phyloP scores from a whole-genome alignment of 2,113 vertebrate species.

The Arizona elegans region DNA sequence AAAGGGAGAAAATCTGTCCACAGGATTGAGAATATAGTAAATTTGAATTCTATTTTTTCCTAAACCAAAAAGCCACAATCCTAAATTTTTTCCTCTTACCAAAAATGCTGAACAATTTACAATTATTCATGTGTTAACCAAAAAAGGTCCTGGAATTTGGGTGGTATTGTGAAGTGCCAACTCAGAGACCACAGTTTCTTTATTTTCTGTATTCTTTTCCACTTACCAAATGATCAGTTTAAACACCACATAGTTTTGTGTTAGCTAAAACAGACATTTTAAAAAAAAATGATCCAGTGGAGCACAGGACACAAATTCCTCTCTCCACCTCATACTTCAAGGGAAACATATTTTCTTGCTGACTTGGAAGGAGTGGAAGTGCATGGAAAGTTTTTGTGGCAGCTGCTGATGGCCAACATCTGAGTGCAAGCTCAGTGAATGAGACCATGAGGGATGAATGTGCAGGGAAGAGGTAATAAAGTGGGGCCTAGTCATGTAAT shows the following conservation, averaged over 20 bases:
- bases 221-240: not conserved
- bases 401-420: constrained; percentile 59
- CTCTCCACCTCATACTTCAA: constrained; percentile 25
- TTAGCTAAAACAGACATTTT: not conserved
- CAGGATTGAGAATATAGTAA: not conserved
- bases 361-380: not conserved
- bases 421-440: constrained; percentile 60
- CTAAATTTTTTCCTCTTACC: not conserved
- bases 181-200: not conserved
- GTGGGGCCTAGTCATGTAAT: constrained; percentile 71
- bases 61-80: not conserved
- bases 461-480: constrained; percentile 72
- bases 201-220: not conserved
- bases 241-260: not conserved
- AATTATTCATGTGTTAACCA: not conserved
- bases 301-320: not conserved
- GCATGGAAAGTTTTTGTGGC: constrained; percentile 42
- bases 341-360: constrained; percentile 18
- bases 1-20: not conserved
- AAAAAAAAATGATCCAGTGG: not conserved
- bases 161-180: not conserved
- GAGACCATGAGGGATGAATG: constrained; percentile 68
- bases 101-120: not conserved
- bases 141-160: not conserved
- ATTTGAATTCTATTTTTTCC: not conserved